phyloP scores from a whole-genome alignment of 2,113 vertebrate species.

The Myxocyprinus asiaticus region DNA sequence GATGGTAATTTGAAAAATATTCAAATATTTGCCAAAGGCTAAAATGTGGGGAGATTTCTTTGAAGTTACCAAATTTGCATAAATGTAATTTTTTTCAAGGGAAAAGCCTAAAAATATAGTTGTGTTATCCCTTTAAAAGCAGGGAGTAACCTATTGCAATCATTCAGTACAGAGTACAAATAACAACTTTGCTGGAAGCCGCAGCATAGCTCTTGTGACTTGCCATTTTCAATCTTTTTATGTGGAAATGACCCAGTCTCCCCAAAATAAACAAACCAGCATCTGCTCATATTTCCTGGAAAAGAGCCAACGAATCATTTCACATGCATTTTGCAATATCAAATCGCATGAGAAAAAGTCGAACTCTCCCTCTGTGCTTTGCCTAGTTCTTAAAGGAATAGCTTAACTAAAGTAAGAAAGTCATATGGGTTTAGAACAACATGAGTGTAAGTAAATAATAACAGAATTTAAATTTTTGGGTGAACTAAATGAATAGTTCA shows the following conservation, averaged over 20 bases:
- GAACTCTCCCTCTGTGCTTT: not conserved
- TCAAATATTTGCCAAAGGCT: too few relatives aligned
- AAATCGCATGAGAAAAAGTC: not conserved
- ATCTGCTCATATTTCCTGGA: not conserved
- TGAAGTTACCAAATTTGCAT: too few relatives aligned
- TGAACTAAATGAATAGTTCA: too few relatives aligned
- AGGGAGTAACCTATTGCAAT: not conserved
- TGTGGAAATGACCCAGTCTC: not conserved
- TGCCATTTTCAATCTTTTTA: not conserved
- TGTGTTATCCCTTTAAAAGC: too few relatives aligned
- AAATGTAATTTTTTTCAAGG: too few relatives aligned
- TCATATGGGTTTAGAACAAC: slow-evolving; percentile 36
- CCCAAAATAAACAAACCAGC: not conserved
- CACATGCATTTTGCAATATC: slow-evolving; percentile 56
- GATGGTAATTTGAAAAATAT: too few relatives aligned
- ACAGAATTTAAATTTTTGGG: too few relatives aligned
- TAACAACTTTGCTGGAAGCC: not conserved
- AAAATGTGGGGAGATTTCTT: too few relatives aligned
- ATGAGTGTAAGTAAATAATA: not conserved
- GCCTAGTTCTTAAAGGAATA: not conserved
- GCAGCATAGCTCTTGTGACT: not conserved
- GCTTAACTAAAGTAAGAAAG: not conserved
- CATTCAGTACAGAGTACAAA: not conserved
- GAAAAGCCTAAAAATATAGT: not conserved
- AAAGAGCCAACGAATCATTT: slow-evolving; percentile 2